A percentile compares a stretch with the other conserved stretches of the same genome.
Conservation (phyloP, 2,888 invertebrate genomes). For the Therioaphis trifolii region DNA sequence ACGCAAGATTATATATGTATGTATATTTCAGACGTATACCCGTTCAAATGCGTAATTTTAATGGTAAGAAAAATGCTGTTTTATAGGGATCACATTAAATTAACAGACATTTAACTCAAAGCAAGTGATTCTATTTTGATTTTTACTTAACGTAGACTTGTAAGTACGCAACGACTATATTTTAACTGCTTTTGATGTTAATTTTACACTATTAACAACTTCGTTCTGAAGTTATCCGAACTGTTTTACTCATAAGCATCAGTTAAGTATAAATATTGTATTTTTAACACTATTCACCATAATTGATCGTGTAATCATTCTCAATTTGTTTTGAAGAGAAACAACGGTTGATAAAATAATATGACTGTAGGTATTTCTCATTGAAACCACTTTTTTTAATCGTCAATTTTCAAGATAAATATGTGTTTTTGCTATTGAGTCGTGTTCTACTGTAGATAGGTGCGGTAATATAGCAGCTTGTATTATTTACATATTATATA, state of each 20-base stretch:
- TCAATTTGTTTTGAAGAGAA: no score
- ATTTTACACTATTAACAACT: background rate
- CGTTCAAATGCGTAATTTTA: constrained; percentile 62
- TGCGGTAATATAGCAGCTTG: constrained; percentile 33
- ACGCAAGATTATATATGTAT: constrained; percentile 62
- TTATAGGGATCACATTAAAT: constrained; percentile 34
- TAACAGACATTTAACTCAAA: constrained; percentile 17
- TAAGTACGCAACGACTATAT: background rate
- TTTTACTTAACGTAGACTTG: constrained; percentile 13
- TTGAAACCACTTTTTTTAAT: background rate
- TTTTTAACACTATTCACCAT: no score
- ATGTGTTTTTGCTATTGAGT: no score
- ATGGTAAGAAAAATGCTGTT: constrained; percentile 58
- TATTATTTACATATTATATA: background rate
- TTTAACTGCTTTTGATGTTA: constrained; percentile 12
- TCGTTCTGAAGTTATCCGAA: background rate
- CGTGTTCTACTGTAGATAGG: background rate
- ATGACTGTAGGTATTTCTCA: no score
- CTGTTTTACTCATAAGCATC: no score
- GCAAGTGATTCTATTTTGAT: constrained; percentile 32
- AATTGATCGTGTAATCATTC: no score
- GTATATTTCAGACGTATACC: constrained; percentile 63
- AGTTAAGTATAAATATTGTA: no score
- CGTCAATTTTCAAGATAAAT: no score
- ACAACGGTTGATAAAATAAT: no score